Evolutionary conservation across 2,797 vertebrate species (phyloP).

Genomic region (Balearica regulorum): DNA sequence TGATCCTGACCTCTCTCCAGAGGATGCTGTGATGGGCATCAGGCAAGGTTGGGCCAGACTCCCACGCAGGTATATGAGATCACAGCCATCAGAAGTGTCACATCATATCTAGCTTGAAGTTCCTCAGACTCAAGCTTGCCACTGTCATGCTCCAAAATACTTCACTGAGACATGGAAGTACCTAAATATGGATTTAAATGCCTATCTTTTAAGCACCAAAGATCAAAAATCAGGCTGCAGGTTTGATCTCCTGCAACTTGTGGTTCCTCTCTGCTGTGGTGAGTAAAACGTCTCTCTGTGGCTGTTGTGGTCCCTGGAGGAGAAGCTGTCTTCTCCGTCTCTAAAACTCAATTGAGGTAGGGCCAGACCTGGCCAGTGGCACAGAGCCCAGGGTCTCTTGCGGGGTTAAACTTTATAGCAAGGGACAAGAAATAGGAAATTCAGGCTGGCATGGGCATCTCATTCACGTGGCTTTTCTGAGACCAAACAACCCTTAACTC

Average conservation of each 20-base stretch:
- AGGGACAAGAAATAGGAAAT: background rate
- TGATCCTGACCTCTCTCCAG: background rate
- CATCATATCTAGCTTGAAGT: background rate
- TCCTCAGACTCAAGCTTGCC: background rate
- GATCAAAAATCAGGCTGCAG: background rate
- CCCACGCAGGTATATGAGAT: rapidly evolving
- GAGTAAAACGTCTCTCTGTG: background rate
- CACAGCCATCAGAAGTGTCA: background rate
- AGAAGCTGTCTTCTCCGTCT: background rate
- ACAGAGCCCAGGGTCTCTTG: background rate
- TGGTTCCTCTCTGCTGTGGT: background rate
- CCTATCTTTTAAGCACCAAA: background rate
- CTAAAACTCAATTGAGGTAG: background rate
- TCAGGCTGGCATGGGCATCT: background rate
- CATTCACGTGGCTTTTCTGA: background rate
- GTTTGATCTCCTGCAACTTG: background rate
- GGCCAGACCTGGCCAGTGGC: background rate
- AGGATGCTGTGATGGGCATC: background rate
- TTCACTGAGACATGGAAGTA: background rate
- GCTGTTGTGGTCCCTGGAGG: background rate
- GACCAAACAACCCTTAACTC: background rate
- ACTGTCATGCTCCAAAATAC: background rate
- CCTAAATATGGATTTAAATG: background rate
- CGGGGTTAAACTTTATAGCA: rapidly evolving
- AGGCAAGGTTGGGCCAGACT: background rate